phyloP scores from a whole-genome alignment of 2,113 vertebrate species.

The Sorex fumeus region DNA sequence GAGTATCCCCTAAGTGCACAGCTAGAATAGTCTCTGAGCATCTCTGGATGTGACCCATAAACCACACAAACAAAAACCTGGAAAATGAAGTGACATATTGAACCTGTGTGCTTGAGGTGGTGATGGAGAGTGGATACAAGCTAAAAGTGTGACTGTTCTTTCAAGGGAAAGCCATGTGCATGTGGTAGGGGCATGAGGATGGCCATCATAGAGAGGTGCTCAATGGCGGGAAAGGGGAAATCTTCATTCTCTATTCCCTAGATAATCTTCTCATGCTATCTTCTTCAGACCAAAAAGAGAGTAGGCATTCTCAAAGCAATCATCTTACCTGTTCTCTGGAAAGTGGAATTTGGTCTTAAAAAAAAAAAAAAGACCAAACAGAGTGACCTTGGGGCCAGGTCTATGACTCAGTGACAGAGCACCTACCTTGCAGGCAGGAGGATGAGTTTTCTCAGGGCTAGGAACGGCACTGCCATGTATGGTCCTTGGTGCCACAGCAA shows the following conservation, averaged over 20 bases:
- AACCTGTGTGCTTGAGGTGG: not conserved
- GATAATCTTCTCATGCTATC: not conserved
- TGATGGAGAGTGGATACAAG: not conserved
- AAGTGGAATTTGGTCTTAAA: constrained; percentile 5
- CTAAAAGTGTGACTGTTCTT: constrained; percentile 4
- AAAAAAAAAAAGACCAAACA: not conserved
- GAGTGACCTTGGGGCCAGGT: not conserved
- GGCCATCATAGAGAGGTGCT: not conserved
- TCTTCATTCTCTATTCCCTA: not conserved
- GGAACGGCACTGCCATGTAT: no score
- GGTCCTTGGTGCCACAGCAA: no score
- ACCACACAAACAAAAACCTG: not conserved
- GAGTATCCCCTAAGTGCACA: no score
- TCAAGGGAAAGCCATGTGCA: not conserved
- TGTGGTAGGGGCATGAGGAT: not conserved
- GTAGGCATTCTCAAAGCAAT: not conserved
- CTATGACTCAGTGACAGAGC: no score
- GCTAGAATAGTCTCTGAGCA: no score
- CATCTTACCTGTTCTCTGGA: not conserved
- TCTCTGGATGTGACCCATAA: not conserved
- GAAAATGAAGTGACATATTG: not conserved
- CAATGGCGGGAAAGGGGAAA: not conserved
- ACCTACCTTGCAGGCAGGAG: no score
- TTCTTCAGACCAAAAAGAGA: constrained; percentile 11
- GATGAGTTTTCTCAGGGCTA: no score